phyloP scores from a whole-genome alignment of 2,888 invertebrate species.

The Tridacna crocea region DNA sequence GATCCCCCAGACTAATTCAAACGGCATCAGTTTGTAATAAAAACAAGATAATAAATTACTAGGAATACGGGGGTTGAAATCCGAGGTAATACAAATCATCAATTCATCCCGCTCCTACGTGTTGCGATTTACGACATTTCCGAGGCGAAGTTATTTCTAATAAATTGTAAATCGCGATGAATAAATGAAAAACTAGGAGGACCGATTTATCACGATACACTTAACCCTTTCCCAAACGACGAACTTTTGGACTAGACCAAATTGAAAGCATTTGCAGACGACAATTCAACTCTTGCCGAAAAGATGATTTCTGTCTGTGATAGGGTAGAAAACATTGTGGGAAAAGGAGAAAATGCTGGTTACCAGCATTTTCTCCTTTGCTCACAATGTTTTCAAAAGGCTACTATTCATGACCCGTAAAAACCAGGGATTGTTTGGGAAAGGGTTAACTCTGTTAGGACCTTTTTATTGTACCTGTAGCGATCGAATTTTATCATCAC shows the following conservation, averaged over 20 bases:
- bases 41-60: conserved; percentile 11
- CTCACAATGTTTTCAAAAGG: no score
- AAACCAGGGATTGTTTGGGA: no score
- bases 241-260: no score
- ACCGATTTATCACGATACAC: conserved; percentile 11
- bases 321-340: not conserved
- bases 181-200: conserved; percentile 16
- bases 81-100: conserved; percentile 17
- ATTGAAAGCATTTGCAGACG: no score
- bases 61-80: conserved; percentile 8
- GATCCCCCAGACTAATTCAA: not conserved
- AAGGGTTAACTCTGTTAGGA: not conserved
- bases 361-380: not conserved
- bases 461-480: not conserved
- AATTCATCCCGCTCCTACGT: conserved; percentile 7
- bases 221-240: not conserved
- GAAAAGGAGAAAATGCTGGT: conserved; percentile 1
- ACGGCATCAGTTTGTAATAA: not conserved
- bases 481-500: not conserved
- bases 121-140: conserved; percentile 15
- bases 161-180: conserved; percentile 21
- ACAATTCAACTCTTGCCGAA: no score
- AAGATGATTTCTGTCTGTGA: no score
- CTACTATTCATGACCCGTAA: no score
- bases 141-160: not conserved